phyloP scores from a whole-genome alignment of 1,140 invertebrate genomes.

The Apocrypta bakeri region DNA sequence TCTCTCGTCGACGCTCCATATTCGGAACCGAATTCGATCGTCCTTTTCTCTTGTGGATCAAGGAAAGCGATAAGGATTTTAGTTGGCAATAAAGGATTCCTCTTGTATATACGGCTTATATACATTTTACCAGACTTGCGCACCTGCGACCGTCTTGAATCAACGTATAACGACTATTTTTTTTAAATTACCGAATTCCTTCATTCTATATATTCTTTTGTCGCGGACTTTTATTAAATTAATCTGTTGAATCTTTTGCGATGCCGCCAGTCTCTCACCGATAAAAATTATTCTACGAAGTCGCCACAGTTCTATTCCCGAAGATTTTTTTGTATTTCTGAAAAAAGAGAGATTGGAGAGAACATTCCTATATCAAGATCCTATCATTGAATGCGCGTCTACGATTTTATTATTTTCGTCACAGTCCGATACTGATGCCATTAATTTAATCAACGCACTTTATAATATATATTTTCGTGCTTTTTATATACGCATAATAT shows the following conservation, averaged over 20 bases:
- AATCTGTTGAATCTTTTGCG: no score
- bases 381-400: no score
- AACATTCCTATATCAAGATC: no score
- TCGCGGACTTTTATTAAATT: background rate
- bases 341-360: no score
- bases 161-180: background rate
- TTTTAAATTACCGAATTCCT: no score
- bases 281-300: background rate
- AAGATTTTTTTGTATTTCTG: background rate
- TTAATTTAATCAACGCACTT: no score
- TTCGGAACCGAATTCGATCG: constrained; percentile 54
- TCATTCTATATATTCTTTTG: background rate
- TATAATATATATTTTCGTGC: no score
- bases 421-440: no score
- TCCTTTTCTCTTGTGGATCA: constrained; percentile 29
- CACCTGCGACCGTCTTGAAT: constrained; percentile 2
- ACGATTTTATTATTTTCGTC: no score
- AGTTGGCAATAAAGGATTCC: constrained; percentile 17
- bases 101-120: background rate
- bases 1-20: constrained; percentile 57
- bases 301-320: no score
- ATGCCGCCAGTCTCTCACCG: background rate
- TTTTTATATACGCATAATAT: no score
- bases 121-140: background rate
- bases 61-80: constrained; percentile 39